Evolutionary conservation across 1,140 invertebrate species (phyloP), one percentile per base, ranked within the genome.

Genomic region (Bombyx mandarina): DNA sequence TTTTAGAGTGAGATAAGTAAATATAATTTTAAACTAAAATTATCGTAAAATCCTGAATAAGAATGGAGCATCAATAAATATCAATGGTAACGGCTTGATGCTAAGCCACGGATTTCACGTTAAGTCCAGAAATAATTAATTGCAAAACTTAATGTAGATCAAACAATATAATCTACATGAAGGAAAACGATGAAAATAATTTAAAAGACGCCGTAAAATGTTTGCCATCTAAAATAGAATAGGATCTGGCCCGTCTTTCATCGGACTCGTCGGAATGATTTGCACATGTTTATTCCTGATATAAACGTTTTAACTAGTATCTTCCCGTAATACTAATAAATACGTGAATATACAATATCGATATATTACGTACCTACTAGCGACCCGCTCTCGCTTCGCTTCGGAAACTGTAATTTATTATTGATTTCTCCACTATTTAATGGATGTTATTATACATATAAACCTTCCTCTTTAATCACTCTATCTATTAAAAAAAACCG

Each of bases 1-100:
- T 35, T 5, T 35, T 3, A 35, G 26, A 1, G 26, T 3, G 4
- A 50, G 10, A 84, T 67, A 71, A 63, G 69, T 75, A 73, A 72
- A 73, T 78, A 79, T 77, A 79, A 71, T 69, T 80, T 74, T 80
- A 82, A 82, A 77, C 79, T 78, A 85, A 85, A 82, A 78, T 82
- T 82, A 84, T 75, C 71, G 57, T 77, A 35, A 35, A 35, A 35
- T 80, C 80, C 77, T 59, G 60, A 75, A 74, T 67, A 56, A 10
- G 26, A 43, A 5, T 26, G 12, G 35, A n/a, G 8, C 42, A 53
- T 8, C 2, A 26, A 43, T 42, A 43, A 4, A 10, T 42, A 53
- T 45, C 43, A 54, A 54, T 10, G 8, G 71, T 51, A 50, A 51
- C 7, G 10, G 26, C 4, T 35, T 35, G 26, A 35, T 35, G 26